A percentile compares a stretch with the other conserved stretches of the same genome.
Evolutionary conservation across 2,797 vertebrate genomes (phyloP).

Genomic region (Eulemur coronatus): DNA sequence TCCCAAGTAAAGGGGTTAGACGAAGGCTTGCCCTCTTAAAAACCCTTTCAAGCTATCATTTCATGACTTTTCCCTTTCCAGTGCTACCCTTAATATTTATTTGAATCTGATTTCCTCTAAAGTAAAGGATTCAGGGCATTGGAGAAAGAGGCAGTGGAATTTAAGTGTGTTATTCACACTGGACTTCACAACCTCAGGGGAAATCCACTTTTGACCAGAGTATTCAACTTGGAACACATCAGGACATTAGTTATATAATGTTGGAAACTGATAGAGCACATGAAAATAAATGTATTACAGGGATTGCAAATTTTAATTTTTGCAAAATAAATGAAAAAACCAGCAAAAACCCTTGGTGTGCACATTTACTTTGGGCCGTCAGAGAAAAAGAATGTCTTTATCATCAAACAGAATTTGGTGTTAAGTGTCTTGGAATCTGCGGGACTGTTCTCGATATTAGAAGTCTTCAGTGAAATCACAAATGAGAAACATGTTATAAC

Average conservation of each 20-base stretch:
- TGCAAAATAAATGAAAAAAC: conserved; percentile 11
- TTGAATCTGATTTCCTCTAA: background rate
- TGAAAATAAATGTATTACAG: background rate
- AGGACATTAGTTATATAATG: background rate
- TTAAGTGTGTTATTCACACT: background rate
- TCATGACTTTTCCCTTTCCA: background rate
- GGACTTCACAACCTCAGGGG: background rate
- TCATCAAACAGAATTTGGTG: conserved; percentile 52
- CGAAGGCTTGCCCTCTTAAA: background rate
- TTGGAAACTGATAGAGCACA: background rate
- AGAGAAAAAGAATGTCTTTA: conserved; percentile 58
- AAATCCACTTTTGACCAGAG: background rate
- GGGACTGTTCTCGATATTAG: conserved; percentile 55
- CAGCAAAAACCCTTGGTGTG: background rate
- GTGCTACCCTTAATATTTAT: background rate
- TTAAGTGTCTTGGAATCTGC: conserved; percentile 48
- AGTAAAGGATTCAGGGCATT: background rate
- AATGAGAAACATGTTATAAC: conserved; percentile 70
- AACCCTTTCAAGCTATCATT: background rate
- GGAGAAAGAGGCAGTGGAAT: background rate
- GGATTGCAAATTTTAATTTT: conserved; percentile 11
- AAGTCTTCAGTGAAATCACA: conserved; percentile 58
- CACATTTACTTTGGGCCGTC: conserved; percentile 45
- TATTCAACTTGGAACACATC: background rate
- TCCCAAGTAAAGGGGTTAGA: background rate